Base-by-base conservation (phyloP, 2,113 vertebrate genomes). In the Cisticola juncidis region DNA sequence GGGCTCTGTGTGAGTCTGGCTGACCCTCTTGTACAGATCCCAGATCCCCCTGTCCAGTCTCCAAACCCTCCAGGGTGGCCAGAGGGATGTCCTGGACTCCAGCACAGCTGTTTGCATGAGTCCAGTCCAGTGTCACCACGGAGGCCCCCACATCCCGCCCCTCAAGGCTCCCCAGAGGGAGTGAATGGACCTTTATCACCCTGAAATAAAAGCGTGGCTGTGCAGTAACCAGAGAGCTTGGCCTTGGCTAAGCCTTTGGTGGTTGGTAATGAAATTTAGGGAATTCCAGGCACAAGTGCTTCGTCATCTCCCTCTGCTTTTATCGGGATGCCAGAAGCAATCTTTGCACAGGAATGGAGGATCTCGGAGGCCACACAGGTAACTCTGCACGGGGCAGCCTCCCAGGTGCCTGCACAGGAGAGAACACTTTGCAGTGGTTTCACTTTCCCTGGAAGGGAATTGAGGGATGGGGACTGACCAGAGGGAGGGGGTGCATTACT, bases 251-350 rank as follows among this genome's bases (percentile, higher is more conserved):
- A 83, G 42, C n/a, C 65, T 42, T 50, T 2, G 3, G 73, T 85
- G 74, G 40, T 71, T 78, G n/a, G 78, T 47, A 78, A 72, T 83
- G 84, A 95, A 86, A 92, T 88, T 88, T 76, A 84, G 47, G 60
- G 48, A 81, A 73, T 90, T 90, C 71, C 85, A 93, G 53, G 13
- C 65, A n/a, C 45, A 93, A 68, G 48, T 79, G 51, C 33, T 86
- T 70, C 45, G 44, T 91, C 92, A 66, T 85, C n/a, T 93, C 78
- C 53, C 26, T 88, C 22, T 81, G 29, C 29, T 93, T 94, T 90
- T 79, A 57, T 95, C 70, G 88, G 88, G 81, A 40, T 69, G 71
- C 81, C 2, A 4, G 25, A 77, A 71, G 58, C 64, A 86, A 36
- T 83, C 45, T 74, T 64, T 78, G 76, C 58, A 28, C 86, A 58